These are phyloP conservation scores for Chaetura pelagica DNA, from an alignment of 2,113 vertebrate species.

Conservation along the genomic window DNA sequence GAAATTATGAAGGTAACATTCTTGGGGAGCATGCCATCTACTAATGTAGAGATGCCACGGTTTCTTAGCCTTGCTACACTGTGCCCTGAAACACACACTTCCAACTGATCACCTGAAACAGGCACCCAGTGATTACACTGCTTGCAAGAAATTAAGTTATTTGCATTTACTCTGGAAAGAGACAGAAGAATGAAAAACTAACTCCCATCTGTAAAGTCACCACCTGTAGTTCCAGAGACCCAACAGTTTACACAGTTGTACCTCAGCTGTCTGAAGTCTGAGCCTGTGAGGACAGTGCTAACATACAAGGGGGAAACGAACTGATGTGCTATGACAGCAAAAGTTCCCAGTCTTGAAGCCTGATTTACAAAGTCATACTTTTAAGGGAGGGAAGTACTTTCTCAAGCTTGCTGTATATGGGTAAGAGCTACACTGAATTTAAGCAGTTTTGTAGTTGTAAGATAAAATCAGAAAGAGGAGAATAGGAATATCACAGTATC, in stretches of 20 bases:
- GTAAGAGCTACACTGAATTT: background rate
- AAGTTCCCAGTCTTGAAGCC: background rate
- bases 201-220: background rate
- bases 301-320: background rate
- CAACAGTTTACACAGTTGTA: background rate
- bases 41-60: background rate
- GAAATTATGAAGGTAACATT: background rate
- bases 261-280: background rate
- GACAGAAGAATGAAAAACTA: background rate
- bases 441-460: background rate
- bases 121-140: background rate
- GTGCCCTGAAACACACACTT: accelerated
- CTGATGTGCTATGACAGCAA: background rate
- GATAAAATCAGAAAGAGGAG: background rate
- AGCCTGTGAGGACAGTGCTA: background rate
- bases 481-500: background rate
- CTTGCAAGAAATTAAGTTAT: background rate
- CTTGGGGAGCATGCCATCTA: background rate
- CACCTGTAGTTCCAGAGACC: background rate
- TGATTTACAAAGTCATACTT: background rate
- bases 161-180: background rate
- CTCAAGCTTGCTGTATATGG: background rate
- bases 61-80: background rate
- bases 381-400: background rate
- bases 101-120: background rate